Base-by-base conservation (phyloP, 2,888 invertebrate genomes). In the Morpho helenor region DNA sequence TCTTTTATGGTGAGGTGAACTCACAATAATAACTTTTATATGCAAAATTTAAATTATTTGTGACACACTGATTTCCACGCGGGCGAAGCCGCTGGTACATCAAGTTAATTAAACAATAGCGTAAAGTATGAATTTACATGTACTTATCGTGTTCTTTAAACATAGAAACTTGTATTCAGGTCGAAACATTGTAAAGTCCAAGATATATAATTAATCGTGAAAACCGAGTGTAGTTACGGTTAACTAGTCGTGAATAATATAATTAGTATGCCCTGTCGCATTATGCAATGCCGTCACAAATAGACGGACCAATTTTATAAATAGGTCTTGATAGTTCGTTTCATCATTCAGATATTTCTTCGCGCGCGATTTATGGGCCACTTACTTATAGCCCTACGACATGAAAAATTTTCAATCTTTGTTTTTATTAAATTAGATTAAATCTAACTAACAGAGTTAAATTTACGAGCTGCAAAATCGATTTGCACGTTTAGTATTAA, bases 191-290 rank as follows among this genome's bases (percentile, higher is more conserved):
- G 47, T 48, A 48, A 9, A 54, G 42, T 44, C 40, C 40, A 45
- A 49, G 42, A 49, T 49, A 45, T 41, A n/a, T 46, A 51, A 56
- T 51, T 44, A 51, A 56, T 46, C 23, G n/a, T 43, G 39, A n/a
- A 57, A 52, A 52, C 31, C 47, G 52, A 57, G 59, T 60, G 66
- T 7, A 65, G 65, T 64, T 60, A 65, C 67, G 56, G 67, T 61
- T 65, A 62, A 62, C 64, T 62, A 53, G 67, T 56, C 51, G 66
- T 76, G 79, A 76, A 80, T 80, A 71, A 73, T 73, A 63, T 82
- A 81, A 82, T 82, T 80, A 77, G 72, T 70, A 55, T 69, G 68
- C 71, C 70, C 70, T 70, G 66, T 67, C 70, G 69, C 61, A 57
- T 79, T 75, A 75, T 72, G 76, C 74, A 76, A 76, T 60, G 62